Evolutionary conservation across 2,797 vertebrate genomes (phyloP), one percentile per base, ranked within the genome.

Genomic region (Synanceia verrucosa): DNA sequence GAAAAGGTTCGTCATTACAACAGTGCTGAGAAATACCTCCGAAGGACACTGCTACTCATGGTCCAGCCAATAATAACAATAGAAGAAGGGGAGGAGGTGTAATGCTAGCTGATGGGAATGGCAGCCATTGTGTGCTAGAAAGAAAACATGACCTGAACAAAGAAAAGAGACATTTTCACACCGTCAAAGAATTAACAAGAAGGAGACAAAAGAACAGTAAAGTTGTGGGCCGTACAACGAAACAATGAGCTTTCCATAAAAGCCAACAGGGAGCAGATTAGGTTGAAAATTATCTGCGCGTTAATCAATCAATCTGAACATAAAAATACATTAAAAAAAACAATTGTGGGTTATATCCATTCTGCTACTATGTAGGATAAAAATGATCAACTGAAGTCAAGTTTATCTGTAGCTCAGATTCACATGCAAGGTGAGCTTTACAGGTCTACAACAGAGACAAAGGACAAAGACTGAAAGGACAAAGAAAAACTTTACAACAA

Each of bases 1-100:
- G 79, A 85, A 87, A n/a, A 90, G 87, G 88, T 88, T 84, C 86
- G 88, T 88, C 89, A 90, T 93, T 88, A 89, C 89, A 92, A 80
- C 76, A 66, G 71, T 67, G 78, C 77, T 83, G 83, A 92, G 85
- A 87, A 88, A 89, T 85, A 76, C 80, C 82, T 85, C 52, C 0
- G 34, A 79, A 67, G 65, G 70, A 78, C 72, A 67, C 51, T 24
- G 65, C 64, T 69, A 46, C 70, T 68, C 19, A 4, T 53, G 43
- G 44, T 48, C 65, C 70, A 51, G 76, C 77, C 62, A 85, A 53
- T 53, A 53, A 82, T 48, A 86, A 85, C 75, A 85, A 69, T 52
- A 57, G 48, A 48, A 63, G 41, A 10, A 44, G 59, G 65, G 59
- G 46, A 48, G 12, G 79, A 67, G 62, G 55, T 78, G 75, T 76